Base-by-base conservation (phyloP, 2,888 invertebrate species). In the Dioctria rufipes region DNA sequence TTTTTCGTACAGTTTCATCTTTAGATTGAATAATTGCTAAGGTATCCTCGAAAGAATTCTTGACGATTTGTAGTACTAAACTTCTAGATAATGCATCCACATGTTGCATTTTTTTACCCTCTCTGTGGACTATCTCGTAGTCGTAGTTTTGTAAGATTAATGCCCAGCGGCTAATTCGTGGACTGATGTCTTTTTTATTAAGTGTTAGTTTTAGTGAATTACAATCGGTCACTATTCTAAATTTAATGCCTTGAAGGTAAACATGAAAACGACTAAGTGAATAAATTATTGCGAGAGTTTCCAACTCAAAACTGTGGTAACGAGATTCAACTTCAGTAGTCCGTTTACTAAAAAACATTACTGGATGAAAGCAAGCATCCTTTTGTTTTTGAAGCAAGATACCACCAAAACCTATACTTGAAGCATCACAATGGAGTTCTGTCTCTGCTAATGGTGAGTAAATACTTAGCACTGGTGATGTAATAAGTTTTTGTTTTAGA, bases 271-370 rank as follows among this genome's bases (percentile, higher is more conserved):
- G 84, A 39, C 84, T 80, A 4, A 87, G 78, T 0, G 86, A 84
- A 82, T 85, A 84, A 2, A 61, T 83, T 0, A 87, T 86, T 0
- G 87, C 86, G 0, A 88, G 78, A 0, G 86, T 86, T 78, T 87
- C 85, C 0, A 87, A 82, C 60, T 87, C 86, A 79, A 86, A 87
- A 63, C 85, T 85, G 67, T 86, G 85, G 77, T 84, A 86, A 3
- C 83, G 65, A 4, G 82, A 80, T 78, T 85, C 86, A 11, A 85
- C 85, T 2, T 49, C 69, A 61, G 82, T 83, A 0, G 86, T 86
- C 3, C 85, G 84, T 9, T 84, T 75, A 54, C 86, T 86, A 63
- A 82, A 86, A 73, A 85, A 86, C 37, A 49, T 58, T 5, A 87
- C 85, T 0, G 86, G 86, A 5, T 85, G 84, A 0, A 84, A 66